Base-by-base conservation (phyloP, 1,140 invertebrate species). In the Piezodorus guildinii region DNA sequence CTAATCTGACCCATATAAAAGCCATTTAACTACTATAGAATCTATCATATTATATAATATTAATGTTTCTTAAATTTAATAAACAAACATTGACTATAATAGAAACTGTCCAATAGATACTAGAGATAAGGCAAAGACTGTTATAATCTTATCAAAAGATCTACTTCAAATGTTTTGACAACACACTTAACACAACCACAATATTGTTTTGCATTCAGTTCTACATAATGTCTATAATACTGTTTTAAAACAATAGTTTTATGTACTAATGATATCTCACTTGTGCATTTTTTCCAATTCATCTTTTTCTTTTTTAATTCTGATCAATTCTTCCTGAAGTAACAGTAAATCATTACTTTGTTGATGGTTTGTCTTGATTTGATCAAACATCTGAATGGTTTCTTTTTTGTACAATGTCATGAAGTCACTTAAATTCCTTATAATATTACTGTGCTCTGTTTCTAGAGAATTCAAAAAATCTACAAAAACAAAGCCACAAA, bases 271-370 rank as follows among this genome's bases (percentile, higher is more conserved):
- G 9, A 27, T 39, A 59, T 44, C 60, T 25, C 62, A 66, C 65
- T 63, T 63, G 58, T 66, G 65, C 39, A 63, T 63, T 19, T 58
- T 60, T 56, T 63, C 25, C 10, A 66, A 39, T 21, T 66, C 65
- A 27, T 63, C 34, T 15, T 60, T 66, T 12, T 60, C 65, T n/a
- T 25, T 17, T n/a, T 51, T 19, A 21, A 63, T 19, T n/a, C 25
- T 56, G 15, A 17, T 21, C 19, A 66, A 27, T 46, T 51, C 19
- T 19, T 63, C 52, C 16, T 66, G 49, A 8, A 66, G 62, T 6
- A 27, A n/a, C 56, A 49, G 15, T 3, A 66, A 12, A 25, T 23
- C 43, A 34, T 45, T 49, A 15, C 52, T 49, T 34, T 63, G 44
- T 34, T 62, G 43, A 8, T 63, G 34, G 16, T 62, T 17, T 12